Conservation (phyloP, 1,140 invertebrate genomes). For the Bursaphelenchus mucronatus region DNA sequence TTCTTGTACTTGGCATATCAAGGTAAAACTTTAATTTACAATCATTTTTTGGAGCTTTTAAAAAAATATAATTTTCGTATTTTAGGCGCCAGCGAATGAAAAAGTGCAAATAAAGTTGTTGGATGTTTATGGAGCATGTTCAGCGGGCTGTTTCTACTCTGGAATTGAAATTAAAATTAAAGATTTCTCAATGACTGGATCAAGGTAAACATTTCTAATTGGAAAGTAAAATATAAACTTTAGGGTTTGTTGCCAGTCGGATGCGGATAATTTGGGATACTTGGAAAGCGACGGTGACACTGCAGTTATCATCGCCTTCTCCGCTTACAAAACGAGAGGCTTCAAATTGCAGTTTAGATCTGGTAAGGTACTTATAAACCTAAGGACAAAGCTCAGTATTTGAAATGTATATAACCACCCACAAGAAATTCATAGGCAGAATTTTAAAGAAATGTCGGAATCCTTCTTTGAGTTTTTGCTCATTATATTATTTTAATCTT, state of each 20-base stretch:
- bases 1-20: conserved; percentile 42
- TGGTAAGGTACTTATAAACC: background rate
- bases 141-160: conserved; percentile 39
- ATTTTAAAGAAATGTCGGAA: too few relatives aligned
- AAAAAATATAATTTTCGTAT: conserved; percentile 4
- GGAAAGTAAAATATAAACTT: background rate
- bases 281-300: conserved; percentile 5
- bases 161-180: conserved; percentile 36
- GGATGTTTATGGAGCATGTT: conserved; percentile 31
- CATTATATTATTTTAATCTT: too few relatives aligned
- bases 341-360: conserved; percentile 17
- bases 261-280: conserved; percentile 5
- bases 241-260: conserved; percentile 11
- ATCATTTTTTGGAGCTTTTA: background rate
- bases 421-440: too few relatives aligned
- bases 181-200: conserved; percentile 23
- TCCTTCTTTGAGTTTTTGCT: too few relatives aligned
- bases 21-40: conserved; percentile 13
- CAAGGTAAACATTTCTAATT: background rate
- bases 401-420: too few relatives aligned
- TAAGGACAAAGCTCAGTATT: too few relatives aligned
- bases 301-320: conserved; percentile 13
- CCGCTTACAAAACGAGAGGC: conserved; percentile 2
- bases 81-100: conserved; percentile 34
- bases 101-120: conserved; percentile 31